Evolutionary conservation across 2,113 vertebrate genomes (phyloP).

Genomic region (Merops nubicus): DNA sequence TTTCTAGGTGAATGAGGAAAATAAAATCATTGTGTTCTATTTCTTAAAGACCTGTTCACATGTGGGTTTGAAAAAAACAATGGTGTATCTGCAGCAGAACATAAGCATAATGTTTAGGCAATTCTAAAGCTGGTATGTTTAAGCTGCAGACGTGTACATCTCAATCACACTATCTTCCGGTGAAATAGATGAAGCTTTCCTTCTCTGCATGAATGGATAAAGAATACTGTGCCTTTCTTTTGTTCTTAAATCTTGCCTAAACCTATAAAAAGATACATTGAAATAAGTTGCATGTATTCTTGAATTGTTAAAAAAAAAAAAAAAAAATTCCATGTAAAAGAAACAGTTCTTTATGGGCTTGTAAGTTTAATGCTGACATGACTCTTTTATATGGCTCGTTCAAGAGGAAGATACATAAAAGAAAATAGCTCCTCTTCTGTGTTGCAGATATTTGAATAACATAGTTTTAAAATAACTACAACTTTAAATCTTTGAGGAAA

Average conservation of each 20-base stretch:
- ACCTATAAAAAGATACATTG: background rate
- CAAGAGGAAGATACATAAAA: background rate
- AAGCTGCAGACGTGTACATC: background rate
- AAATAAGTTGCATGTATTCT: background rate
- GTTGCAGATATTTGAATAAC: background rate
- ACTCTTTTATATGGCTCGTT: background rate
- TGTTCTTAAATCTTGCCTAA: background rate
- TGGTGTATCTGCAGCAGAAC: background rate
- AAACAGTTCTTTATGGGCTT: background rate
- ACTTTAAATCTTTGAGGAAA: background rate
- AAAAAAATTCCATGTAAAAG: background rate
- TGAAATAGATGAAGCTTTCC: background rate
- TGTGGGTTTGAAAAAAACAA: background rate
- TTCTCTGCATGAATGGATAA: background rate
- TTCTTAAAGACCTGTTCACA: background rate
- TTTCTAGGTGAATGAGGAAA: background rate
- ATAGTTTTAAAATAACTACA: background rate
- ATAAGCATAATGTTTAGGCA: conserved; percentile 7
- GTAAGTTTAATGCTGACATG: background rate
- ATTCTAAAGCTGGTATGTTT: conserved; percentile 3
- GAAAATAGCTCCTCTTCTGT: background rate
- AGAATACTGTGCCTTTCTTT: background rate
- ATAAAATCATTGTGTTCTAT: background rate
- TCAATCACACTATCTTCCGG: background rate
- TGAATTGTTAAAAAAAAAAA: background rate